phyloP scores from a whole-genome alignment of 1,140 invertebrate genomes.

The Aphelenchoides avenae region DNA sequence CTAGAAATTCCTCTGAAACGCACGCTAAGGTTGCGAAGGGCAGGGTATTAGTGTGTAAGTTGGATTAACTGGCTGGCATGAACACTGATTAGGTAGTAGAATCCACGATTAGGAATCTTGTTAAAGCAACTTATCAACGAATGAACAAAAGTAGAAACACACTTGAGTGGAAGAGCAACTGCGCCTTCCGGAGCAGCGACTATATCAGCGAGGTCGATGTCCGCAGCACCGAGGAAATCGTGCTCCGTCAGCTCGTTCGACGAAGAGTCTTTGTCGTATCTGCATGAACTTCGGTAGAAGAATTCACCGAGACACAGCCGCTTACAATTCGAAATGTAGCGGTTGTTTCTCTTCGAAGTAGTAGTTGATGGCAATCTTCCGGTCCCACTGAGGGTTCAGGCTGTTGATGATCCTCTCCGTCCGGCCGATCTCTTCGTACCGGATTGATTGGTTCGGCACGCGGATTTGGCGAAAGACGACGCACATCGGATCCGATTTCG shows the following conservation, averaged over 20 bases:
- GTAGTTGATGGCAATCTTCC: slow-evolving; percentile 64
- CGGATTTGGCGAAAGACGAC: too few relatives aligned
- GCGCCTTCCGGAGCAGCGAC: slow-evolving; percentile 57
- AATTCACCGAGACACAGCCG: too few relatives aligned
- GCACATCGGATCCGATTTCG: slow-evolving; percentile 54
- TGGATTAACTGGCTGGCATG: too few relatives aligned
- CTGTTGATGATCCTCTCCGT: slow-evolving; percentile 65
- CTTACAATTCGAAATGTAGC: slow-evolving; percentile 62
- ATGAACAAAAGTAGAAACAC: too few relatives aligned
- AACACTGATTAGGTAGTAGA: too few relatives aligned
- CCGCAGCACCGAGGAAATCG: slow-evolving; percentile 64
- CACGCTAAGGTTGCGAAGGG: too few relatives aligned
- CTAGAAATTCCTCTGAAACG: too few relatives aligned
- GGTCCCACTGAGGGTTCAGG: slow-evolving; percentile 64
- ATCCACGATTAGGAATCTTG: too few relatives aligned
- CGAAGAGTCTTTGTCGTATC: slow-evolving; percentile 62
- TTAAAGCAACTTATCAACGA: too few relatives aligned
- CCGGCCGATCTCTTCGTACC: slow-evolving; percentile 61
- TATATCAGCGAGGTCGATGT: slow-evolving; percentile 64
- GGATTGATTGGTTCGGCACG: too few relatives aligned
- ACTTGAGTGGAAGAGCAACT: slow-evolving; percentile 28
- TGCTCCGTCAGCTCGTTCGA: slow-evolving; percentile 55
- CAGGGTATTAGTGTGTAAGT: too few relatives aligned
- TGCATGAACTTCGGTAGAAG: too few relatives aligned
- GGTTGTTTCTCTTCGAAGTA: slow-evolving; percentile 65